A percentile compares a stretch with the other conserved stretches of the same genome.
Evolutionary conservation across 92 coral and sea anemone genomes (phyloP).

Genomic region (Umimayanthus kanabou): DNA sequence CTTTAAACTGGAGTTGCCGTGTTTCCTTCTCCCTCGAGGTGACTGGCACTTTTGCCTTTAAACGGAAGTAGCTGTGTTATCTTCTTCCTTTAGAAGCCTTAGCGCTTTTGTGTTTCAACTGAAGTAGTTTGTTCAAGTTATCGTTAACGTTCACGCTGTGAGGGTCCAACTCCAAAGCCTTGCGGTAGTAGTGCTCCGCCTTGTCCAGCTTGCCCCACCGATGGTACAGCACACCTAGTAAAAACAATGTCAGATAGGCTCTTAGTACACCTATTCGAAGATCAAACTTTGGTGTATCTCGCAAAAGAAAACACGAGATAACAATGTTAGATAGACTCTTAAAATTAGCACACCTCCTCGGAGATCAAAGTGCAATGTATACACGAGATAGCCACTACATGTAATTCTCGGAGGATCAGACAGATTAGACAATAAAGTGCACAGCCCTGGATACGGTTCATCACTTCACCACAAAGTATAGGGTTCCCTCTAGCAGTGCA

Average conservation of each 20-base stretch:
- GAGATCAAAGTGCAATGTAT: too few species aligned
- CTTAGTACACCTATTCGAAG: not conserved
- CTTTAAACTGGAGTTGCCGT: conserved; percentile 40
- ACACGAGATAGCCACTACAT: too few species aligned
- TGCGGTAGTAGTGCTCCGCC: conserved; percentile 64
- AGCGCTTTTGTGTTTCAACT: conserved; percentile 4
- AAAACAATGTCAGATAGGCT: conserved; percentile 1
- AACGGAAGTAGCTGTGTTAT: not conserved
- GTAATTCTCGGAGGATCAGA: too few species aligned
- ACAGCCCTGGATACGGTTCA: too few species aligned
- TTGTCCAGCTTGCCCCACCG: conserved; percentile 88
- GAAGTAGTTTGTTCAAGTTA: conserved; percentile 70
- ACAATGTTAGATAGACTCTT: not conserved
- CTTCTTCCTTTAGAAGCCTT: not conserved
- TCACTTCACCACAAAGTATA: too few species aligned
- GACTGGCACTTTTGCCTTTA: not conserved
- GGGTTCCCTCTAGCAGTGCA: too few species aligned
- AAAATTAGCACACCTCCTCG: not conserved
- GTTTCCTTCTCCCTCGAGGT: not conserved
- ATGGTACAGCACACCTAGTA: conserved; percentile 86
- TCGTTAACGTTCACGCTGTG: conserved; percentile 68
- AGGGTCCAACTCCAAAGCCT: conserved; percentile 75
- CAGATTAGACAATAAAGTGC: too few species aligned
- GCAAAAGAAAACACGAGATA: too few species aligned
- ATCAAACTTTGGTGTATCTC: too few species aligned